Evolutionary conservation across 37 sponge, comb jelly and placozoan genomes (phyloP).

Genomic region (Agelas oroides): DNA sequence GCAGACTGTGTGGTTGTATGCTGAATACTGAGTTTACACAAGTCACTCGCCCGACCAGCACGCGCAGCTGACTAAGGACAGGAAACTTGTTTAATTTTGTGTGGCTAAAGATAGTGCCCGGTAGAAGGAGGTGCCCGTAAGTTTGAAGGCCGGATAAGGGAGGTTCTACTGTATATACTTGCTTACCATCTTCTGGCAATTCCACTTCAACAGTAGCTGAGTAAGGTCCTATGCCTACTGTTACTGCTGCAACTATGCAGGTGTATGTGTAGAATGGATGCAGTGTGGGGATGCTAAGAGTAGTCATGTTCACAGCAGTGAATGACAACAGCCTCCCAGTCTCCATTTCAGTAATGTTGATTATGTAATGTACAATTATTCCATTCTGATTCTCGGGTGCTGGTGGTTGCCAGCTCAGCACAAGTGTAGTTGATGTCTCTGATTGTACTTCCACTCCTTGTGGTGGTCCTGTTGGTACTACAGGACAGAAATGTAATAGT

Average conservation of each 20-base stretch:
- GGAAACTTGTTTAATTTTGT: too few relatives aligned
- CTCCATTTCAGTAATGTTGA: background rate
- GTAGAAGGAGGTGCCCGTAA: too few relatives aligned
- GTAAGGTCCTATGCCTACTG: background rate
- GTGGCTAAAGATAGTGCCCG: too few relatives aligned
- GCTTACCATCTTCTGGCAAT: too few relatives aligned
- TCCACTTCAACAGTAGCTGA: too few relatives aligned
- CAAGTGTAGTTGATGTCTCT: background rate
- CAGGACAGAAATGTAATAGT: too few relatives aligned
- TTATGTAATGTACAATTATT: slow-evolving; percentile 4
- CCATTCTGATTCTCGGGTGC: slow-evolving; percentile 7
- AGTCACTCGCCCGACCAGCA: too few relatives aligned
- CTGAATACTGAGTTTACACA: too few relatives aligned
- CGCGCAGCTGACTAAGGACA: too few relatives aligned
- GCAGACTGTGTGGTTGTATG: too few relatives aligned
- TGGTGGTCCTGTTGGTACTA: slow-evolving; percentile 9
- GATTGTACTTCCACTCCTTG: background rate
- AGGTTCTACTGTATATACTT: too few relatives aligned
- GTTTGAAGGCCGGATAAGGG: too few relatives aligned
- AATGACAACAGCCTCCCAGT: background rate
- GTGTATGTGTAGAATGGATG: slow-evolving; percentile 32
- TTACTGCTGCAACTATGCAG: slow-evolving; percentile 13
- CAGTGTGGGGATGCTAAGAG: background rate
- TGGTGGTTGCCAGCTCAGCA: slow-evolving; percentile 21
- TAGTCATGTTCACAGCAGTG: background rate